Percentiles rank a stretch among this genome's conserved stretches.
Conservation (phyloP, 2,113 vertebrate genomes). For the Hemichromis elongatus region DNA sequence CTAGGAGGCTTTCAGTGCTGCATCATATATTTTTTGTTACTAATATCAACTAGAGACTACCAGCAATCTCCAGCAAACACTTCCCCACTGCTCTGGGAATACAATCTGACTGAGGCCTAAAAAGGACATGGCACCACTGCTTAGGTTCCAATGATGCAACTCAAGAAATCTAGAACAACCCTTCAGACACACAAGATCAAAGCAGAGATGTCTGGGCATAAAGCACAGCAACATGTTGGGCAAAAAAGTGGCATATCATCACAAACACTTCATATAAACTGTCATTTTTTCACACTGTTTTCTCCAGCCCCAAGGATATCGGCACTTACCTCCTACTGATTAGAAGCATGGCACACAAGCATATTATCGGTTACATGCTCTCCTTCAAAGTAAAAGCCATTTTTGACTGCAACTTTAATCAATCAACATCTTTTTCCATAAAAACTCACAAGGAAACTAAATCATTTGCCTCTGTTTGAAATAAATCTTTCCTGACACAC, state of each 20-base stretch:
- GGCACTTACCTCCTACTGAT: not conserved
- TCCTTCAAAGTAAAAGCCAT: not conserved
- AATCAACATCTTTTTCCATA: not conserved
- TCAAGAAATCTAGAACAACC: not conserved
- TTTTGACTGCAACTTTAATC: not conserved
- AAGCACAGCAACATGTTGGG: not conserved
- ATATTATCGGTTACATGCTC: not conserved
- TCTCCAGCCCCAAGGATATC: not conserved
- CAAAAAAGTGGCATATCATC: not conserved
- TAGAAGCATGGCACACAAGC: not conserved
- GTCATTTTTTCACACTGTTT: not conserved
- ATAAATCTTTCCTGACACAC: conserved; percentile 14
- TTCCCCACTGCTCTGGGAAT: not conserved
- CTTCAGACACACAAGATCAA: not conserved
- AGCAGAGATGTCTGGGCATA: not conserved
- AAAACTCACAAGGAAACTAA: not conserved
- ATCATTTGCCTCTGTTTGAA: not conserved
- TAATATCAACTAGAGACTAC: not conserved
- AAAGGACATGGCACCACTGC: rapidly evolving
- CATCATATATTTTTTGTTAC: not conserved
- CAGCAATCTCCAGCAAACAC: not conserved
- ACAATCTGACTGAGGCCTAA: not conserved
- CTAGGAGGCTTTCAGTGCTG: not conserved
- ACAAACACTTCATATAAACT: not conserved
- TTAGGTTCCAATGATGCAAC: not conserved